A percentile compares a stretch with the other conserved stretches of the same genome.
Evolutionary conservation across 2,113 vertebrate species (phyloP).

Genomic region (Phalacrocorax pelagicus): DNA sequence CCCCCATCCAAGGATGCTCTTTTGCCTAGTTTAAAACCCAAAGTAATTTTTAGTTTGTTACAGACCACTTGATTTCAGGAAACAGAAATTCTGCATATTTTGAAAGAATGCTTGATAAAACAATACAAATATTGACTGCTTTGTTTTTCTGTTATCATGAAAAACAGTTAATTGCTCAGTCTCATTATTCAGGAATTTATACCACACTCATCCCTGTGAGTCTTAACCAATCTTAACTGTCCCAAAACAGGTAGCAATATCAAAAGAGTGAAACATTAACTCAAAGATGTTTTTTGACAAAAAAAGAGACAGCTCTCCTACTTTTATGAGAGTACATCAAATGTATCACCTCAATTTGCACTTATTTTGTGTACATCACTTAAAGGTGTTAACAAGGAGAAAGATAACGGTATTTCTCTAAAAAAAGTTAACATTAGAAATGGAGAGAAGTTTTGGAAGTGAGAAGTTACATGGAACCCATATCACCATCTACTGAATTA

Average conservation of each 20-base stretch:
- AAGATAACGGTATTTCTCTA: background rate
- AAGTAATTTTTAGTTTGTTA: background rate
- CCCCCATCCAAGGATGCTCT: background rate
- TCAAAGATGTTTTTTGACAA: background rate
- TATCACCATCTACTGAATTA: background rate
- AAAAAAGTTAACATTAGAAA: background rate
- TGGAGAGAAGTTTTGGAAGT: background rate
- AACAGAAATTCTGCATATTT: background rate
- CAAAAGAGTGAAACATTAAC: background rate
- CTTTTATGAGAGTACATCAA: background rate
- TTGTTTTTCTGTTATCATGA: background rate
- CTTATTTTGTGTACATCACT: background rate
- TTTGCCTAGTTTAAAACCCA: background rate
- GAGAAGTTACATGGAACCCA: background rate
- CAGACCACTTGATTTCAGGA: background rate
- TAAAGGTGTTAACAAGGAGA: background rate
- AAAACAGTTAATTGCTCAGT: background rate
- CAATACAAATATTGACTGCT: background rate
- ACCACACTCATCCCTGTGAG: background rate
- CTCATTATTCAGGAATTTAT: background rate
- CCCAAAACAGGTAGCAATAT: background rate
- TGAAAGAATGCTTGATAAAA: background rate
- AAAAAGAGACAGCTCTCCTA: background rate
- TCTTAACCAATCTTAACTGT: background rate
- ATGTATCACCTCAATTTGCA: background rate